Base-by-base conservation (phyloP, 2,797 vertebrate genomes). In the Sebastes taczanowskii region DNA sequence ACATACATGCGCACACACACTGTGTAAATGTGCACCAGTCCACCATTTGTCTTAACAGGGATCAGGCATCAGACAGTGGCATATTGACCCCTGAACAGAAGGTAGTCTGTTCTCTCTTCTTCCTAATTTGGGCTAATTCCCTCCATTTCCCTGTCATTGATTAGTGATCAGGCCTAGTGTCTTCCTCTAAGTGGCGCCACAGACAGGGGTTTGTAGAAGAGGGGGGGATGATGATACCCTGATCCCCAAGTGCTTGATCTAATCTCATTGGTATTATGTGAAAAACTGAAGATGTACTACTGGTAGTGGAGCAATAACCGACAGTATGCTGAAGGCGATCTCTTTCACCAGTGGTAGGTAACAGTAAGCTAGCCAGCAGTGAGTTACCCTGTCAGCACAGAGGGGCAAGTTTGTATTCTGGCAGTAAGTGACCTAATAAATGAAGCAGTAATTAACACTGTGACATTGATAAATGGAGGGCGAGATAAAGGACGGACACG, bases 381-480 rank as follows among this genome's bases (percentile, higher is more conserved):
- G 81, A 71, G 90, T 89, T 82, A 93, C 60, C 25, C 85, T 90
- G 87, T 89, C 92, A 89, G 89, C 91, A 71, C 88, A 89, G 91
- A 71, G 91, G 80, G 67, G 91, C 92, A 94, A 94, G 94, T 96
- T 96, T 94, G 81, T 90, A 92, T 95, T 91, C 94, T 92, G 92
- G 91, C 91, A 90, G 93, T 95, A 96, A 96, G 95, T 96, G 96
- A 97, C 94, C 96, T 96, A 97, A 98, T 97, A 97, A 98, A 98
- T 97, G 96, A 97, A 97, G 96, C 96, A 94, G 96, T 97, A 97
- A 98, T 98, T 98, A 98, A 97, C 96, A 97, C 95, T 74, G 93
- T 97, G 97, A 97, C 97, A 97, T 96, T 98, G 97, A 99, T 97
- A 97, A 98, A 98, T 98, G 95, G 95, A 94, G 95, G 95, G 94